Base-by-base conservation (phyloP, 2,888 invertebrate genomes). In the Drosophila tanythrix region DNA sequence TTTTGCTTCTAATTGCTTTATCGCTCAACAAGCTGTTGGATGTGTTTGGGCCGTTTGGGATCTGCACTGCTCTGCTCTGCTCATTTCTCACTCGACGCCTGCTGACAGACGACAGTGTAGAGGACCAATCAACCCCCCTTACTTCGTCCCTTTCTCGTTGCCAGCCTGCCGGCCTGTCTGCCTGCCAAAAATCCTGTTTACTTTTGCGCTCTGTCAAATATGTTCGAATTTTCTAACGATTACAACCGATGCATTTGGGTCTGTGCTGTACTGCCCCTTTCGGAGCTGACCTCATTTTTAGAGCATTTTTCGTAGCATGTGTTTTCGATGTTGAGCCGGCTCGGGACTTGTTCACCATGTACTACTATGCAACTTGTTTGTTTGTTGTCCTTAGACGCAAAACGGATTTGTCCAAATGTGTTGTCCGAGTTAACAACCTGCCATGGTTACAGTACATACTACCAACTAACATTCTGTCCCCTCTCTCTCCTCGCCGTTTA, bases 181-280 rank as follows among this genome's bases (percentile, higher is more conserved):
- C 58, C 61, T 29, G 38, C 40, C 29, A 57, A 57, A 61, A 62
- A 57, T 63, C 46, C 61, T 92, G 88, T 91, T 91, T 92, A 83
- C 82, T 89, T 91, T 92, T 92, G 84, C 82, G 79, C 92, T 92
- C 81, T 90, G 83, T 79, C 86, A 91, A 91, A 92, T 92, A 92
- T 91, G 91, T 83, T 88, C 89, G 89, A 91, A 92, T 92, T 91
- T 90, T 82, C 74, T 76, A 88, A 88, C 87, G 88, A 87, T 87
- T 87, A 87, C 87, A 89, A 89, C 88, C 81, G 82, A 84, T 75
- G 83, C 53, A 46, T 46, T 46, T 46, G 25, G 46, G 25, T 27
- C 27, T 25, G 25, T 51, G 60, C 63, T 48, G 43, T 29, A 13
- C 27, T 40, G 53, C 40, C 61, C 48, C 60, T 43, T 29, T 67